phyloP scores from a whole-genome alignment of 2,888 invertebrate species.

The Tenthredo amoena region DNA sequence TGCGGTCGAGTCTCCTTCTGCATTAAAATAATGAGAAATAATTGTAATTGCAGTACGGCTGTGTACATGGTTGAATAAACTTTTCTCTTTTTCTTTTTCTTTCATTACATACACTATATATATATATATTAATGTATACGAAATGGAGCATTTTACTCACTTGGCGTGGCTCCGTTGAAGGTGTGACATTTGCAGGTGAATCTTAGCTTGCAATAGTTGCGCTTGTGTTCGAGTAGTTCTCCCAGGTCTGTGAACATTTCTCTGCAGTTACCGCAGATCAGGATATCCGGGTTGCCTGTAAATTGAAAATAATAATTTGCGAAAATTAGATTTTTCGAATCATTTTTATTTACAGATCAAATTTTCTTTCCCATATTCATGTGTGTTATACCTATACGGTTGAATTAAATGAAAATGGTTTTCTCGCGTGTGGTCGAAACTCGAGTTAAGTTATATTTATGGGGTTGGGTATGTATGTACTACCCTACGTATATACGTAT shows the following conservation, averaged over 20 bases:
- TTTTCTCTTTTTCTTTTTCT: background rate
- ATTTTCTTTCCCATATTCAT: background rate
- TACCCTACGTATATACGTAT: background rate
- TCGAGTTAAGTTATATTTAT: conserved; percentile 48
- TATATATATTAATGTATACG: background rate
- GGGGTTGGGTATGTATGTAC: background rate
- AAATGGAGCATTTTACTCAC: conserved; percentile 74
- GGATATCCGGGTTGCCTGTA: conserved; percentile 85
- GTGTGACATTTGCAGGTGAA: conserved; percentile 86
- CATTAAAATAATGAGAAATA: conserved; percentile 5
- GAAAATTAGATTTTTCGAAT: background rate
- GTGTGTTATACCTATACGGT: background rate
- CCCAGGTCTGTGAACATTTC: conserved; percentile 87
- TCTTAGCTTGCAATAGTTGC: conserved; percentile 85
- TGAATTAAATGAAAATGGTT: conserved; percentile 41
- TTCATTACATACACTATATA: no score
- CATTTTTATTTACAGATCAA: background rate
- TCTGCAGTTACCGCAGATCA: conserved; percentile 88
- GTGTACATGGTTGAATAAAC: background rate
- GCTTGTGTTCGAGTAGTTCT: conserved; percentile 87
- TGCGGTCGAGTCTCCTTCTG: conserved; percentile 75
- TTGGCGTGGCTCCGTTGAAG: conserved; percentile 79
- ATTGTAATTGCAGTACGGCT: background rate
- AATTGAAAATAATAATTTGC: background rate
- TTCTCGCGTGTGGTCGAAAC: conserved; percentile 42